Evolutionary conservation across 2,113 vertebrate species (phyloP), one percentile per base, ranked within the genome.

Genomic region (Motacilla tschutschensis): DNA sequence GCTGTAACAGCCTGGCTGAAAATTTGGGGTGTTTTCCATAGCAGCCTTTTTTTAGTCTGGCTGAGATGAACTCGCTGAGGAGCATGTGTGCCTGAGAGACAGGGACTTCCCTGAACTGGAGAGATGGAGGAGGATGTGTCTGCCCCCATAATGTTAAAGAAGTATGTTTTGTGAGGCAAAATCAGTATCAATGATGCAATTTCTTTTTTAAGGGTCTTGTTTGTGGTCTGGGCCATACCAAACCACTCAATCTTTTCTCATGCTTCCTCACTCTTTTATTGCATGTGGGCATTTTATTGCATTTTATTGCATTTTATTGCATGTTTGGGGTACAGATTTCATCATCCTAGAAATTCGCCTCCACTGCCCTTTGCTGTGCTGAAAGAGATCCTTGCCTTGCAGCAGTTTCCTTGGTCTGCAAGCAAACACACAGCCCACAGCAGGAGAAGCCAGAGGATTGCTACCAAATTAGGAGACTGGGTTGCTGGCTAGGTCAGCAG

Each of bases 381-480:
- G 86, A 69, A 83, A 13, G 17, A 53, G 29, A 76, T 88, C 66
- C n/a, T 59, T 59, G 59, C 51, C 80, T 69, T 71, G 70, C 80
- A 84, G 74, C 64, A 14, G 41, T 57, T 82, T 84, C 78, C 67
- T 81, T 2, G 5, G 33, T 60, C 72, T 90, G 51, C 40, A 57
- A 65, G 78, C 54, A 89, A 83, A 59, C 58, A 91, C 8, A 12
- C n/a, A 75, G 38, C 58, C 38, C 55, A 28, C 35, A 28, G 73
- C 80, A 91, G 64, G 58, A 91, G 85, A 92, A 88, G 63, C 60
- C 67, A 85, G 84, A 54, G 79, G 47, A 66, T 82, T 47, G 60
- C 90, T 94, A 88, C 94, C 90, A 92, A 92, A 92, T 95, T 87
- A 93, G 93, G 93, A 90, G 90, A 64, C 2, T 0, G 33, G 36